Base-by-base conservation (phyloP, 2,888 invertebrate species). In the Caenorhabditis wallacei region DNA sequence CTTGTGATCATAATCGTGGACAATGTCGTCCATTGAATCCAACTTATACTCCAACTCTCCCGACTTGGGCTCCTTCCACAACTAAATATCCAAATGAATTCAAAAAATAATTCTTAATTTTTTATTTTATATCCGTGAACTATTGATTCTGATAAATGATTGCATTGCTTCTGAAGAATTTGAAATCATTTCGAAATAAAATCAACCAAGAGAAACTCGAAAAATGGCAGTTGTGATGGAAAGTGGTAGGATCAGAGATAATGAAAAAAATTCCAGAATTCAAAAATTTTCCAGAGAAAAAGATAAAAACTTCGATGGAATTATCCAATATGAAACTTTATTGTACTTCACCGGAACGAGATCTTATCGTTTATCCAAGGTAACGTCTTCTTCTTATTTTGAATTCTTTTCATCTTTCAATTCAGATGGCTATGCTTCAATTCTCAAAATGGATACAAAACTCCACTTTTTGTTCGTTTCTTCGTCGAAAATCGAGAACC, bases 401-500 rank as follows among this genome's bases (percentile, higher is more conserved):
- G 18, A 48, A 37, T 24, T 7, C 16, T 46, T 30, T 8, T 5
- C 13, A 13, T 37, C 3, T 48, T 51, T 48, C 46, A 18, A 30
- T 72, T 22, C 66, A 72, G 70, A 69, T 80, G 80, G 76, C 30
- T 84, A 4, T 48, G 75, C 11, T 85, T 84, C 75, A 61, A 71
- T 24, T 81, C 85, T 18, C 66, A 72, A 30, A 57, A 63, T 16
- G 59, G 68, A 13, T 85, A 69, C 61, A 57, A 80, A 24, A 57
- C 53, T 2, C 84, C 80, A 40, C 59, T 48, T 13, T 82, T 61
- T 66, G 75, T 74, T 16, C 69, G 66, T 20, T 66, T 85, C 46
- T 64, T 54, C 64, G 46, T 85, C 43, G 72, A 76, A 40, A 85
- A 85, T 26, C 70, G 61, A 24, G 84, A 85, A 8, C 51, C 63